These are phyloP conservation scores for Litocranius walleri DNA, from an alignment of 2,113 vertebrate genomes.

Conservation along the genomic window DNA sequence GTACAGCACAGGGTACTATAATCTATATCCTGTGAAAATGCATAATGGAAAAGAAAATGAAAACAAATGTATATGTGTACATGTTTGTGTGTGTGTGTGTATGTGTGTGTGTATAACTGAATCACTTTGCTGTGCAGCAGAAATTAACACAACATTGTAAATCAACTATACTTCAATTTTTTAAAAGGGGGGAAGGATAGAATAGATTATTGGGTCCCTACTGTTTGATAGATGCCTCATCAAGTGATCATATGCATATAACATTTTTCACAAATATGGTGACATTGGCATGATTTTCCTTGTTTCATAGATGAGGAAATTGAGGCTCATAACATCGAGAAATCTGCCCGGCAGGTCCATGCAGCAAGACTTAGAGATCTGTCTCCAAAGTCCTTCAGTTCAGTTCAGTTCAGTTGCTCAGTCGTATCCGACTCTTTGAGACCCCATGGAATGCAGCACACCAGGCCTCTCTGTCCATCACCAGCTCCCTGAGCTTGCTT, in stretches of 20 bases:
- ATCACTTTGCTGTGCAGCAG: neutral
- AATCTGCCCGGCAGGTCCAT: neutral
- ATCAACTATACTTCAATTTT: neutral
- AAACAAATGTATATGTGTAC: neutral
- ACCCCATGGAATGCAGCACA: neutral
- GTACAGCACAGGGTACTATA: neutral
- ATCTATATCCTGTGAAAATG: neutral
- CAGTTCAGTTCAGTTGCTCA: neutral
- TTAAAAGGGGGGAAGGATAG: neutral
- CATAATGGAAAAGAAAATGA: neutral
- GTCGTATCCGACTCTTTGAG: neutral
- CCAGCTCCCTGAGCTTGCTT: fast-evolving
- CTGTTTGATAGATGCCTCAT: neutral
- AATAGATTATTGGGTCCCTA: neutral
- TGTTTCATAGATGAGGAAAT: neutral
- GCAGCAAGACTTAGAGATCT: neutral
- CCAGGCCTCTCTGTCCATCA: neutral
- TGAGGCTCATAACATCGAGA: neutral
- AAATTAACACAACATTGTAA: neutral
- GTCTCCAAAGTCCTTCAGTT: neutral
- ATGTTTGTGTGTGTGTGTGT: neutral
- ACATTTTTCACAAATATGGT: neutral
- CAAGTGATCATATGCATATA: neutral
- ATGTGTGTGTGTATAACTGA: neutral
- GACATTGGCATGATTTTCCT: neutral